Base-by-base conservation (phyloP, 2,113 vertebrate genomes). In the Heterotilapia buettikoferi region DNA sequence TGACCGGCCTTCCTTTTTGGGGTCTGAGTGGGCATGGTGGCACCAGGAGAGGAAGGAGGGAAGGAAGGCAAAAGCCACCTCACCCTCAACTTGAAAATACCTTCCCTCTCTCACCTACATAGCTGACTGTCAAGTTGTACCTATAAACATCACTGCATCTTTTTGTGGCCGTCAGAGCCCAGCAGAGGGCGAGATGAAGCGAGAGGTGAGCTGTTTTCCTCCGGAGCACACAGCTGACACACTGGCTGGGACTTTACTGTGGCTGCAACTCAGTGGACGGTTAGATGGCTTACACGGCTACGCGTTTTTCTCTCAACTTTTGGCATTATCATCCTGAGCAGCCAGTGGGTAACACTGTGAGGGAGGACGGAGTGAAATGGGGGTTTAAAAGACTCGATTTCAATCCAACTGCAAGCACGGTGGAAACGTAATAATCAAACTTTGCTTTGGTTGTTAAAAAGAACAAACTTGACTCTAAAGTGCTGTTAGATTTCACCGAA, bases 71-170 rank as follows among this genome's bases (percentile, higher is more conserved):
- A 84, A 76, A 54, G 88, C 86, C 86, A 87, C 85, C 84, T 90
- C 87, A 68, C 90, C 88, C 91, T 93, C 50, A 7, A 91, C 93
- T 92, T 95, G 88, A 89, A 93, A 92, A 90, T 53, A 57, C 87
- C 86, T 83, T 83, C 92, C 92, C 94, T 73, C 95, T 89, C 88
- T 90, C 85, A 93, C 95, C 94, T 94, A 93, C 91, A 91, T 92
- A 92, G 90, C 93, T 94, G 92, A 90, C 89, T 83, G 82, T 90
- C 91, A 90, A 92, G 90, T 91, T 89, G 90, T 90, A 80, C 90
- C 88, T 86, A 90, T 83, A 54, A 92, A 86, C 88, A 89, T 85
- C 93, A 79, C 80, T 78, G 82, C 88, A 80, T 91, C 92, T 87
- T 83, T 86, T 86, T 86, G 81, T 89, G 84, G 84, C 90, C 31